These are phyloP conservation scores for Brachyopa scutellaris DNA, from an alignment of 2,888 invertebrate species.

Conservation along the genomic window DNA sequence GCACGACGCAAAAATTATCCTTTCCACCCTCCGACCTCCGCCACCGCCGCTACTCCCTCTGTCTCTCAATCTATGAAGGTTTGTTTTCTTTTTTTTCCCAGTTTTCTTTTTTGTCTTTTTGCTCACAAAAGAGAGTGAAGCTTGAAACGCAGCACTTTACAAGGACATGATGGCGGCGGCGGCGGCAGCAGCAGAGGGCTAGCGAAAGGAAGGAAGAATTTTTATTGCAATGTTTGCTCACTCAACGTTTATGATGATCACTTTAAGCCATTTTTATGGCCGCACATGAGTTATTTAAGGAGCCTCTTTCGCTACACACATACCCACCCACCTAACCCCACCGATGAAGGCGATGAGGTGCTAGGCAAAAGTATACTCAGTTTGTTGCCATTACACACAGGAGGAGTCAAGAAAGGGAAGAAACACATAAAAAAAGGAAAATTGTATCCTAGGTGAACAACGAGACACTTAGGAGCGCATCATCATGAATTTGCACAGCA, in stretches of 20 bases:
- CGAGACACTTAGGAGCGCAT: constrained; percentile 73
- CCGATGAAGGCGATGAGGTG: constrained; percentile 17
- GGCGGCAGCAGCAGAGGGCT: constrained; percentile 18
- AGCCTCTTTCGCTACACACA: constrained; percentile 75
- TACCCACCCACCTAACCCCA: constrained; percentile 12
- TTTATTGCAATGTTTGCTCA: constrained; percentile 82
- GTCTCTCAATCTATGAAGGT: constrained; percentile 36
- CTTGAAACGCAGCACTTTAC: constrained; percentile 71
- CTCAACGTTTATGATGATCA: constrained; percentile 82
- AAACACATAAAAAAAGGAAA: constrained; percentile 44
- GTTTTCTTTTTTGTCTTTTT: constrained; percentile 30
- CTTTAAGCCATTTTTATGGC: constrained; percentile 82
- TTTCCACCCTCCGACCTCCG: constrained; percentile 33
- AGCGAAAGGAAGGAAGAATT: constrained; percentile 74
- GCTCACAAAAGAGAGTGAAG: constrained; percentile 58
- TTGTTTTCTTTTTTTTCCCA: not conserved
- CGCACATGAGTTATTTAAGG: constrained; percentile 78
- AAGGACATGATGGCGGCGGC: constrained; percentile 46
- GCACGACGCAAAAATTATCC: constrained; percentile 72
- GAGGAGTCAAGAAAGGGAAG: constrained; percentile 50
- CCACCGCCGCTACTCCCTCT: too few relatives aligned
- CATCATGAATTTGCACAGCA: constrained; percentile 71
- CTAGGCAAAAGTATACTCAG: constrained; percentile 74
- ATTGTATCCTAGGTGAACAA: constrained; percentile 70
- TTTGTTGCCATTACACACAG: constrained; percentile 54